Evolutionary conservation across 1,140 invertebrate species (phyloP).

Genomic region (Glossosoma conforme): DNA sequence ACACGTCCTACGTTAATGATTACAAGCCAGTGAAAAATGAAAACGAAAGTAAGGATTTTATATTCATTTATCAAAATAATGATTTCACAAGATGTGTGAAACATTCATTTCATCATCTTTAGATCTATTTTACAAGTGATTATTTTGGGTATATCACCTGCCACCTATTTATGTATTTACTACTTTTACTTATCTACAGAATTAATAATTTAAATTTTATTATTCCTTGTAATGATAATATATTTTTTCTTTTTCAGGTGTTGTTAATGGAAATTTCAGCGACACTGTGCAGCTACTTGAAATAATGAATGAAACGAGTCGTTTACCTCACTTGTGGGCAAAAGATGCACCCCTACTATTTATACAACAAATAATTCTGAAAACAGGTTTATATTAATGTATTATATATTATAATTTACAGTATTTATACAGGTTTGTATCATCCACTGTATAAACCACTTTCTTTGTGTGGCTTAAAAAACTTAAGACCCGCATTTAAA

Average conservation of each 20-base stretch:
- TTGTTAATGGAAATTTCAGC: slow-evolving; percentile 36
- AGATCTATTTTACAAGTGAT: too few relatives aligned
- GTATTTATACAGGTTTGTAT: neutral
- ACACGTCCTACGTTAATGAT: neutral
- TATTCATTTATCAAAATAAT: slow-evolving; percentile 10
- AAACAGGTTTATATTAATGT: slow-evolving; percentile 39
- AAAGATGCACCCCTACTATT: slow-evolving; percentile 65
- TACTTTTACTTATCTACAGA: too few relatives aligned
- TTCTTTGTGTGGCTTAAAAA: too few relatives aligned
- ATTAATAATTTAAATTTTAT: too few relatives aligned
- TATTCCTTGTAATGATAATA: too few relatives aligned
- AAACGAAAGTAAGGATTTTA: neutral
- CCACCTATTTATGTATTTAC: too few relatives aligned
- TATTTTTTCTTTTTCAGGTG: too few relatives aligned
- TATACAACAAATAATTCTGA: slow-evolving; percentile 75
- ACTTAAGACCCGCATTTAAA: neutral
- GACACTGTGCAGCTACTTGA: slow-evolving; percentile 36
- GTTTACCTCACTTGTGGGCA: slow-evolving; percentile 52
- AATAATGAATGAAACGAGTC: slow-evolving; percentile 46
- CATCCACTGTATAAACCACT: too few relatives aligned
- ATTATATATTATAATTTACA: neutral
- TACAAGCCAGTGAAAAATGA: neutral
- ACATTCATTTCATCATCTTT: too few relatives aligned
- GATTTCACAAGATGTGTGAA: too few relatives aligned
- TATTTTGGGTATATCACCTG: too few relatives aligned